A percentile compares a stretch with the other conserved stretches of the same genome.
These are phyloP conservation scores for Drosophila basisetae DNA, from an alignment of 2,888 invertebrate species.

Conservation along the genomic window DNA sequence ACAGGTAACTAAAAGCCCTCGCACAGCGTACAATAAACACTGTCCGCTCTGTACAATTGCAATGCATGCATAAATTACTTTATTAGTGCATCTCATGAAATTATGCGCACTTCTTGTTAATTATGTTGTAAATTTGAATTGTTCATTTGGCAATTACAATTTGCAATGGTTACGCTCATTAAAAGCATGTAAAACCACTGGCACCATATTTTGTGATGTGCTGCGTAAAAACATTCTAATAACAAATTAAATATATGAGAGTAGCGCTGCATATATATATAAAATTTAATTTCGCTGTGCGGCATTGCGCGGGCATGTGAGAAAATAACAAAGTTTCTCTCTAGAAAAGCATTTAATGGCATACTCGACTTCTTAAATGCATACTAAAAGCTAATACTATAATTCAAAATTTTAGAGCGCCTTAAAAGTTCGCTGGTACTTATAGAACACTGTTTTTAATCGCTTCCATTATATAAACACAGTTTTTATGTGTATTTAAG, in stretches of 20 bases:
- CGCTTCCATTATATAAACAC: neutral
- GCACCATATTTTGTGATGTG: conserved; percentile 46
- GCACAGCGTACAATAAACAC: neutral
- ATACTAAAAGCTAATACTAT: conserved; percentile 3
- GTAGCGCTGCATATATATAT: neutral
- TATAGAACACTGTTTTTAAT: neutral
- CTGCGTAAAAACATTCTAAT: conserved; percentile 38
- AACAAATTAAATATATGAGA: conserved; percentile 17
- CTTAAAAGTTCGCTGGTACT: neutral
- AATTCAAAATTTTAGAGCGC: neutral
- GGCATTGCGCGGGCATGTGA: neutral
- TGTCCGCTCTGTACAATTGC: neutral
- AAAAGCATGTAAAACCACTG: conserved; percentile 60
- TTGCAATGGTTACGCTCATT: conserved; percentile 52
- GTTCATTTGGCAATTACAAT: conserved; percentile 51
- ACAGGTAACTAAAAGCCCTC: conserved; percentile 19
- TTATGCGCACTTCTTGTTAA: conserved; percentile 45
- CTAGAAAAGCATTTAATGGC: neutral
- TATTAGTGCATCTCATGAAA: conserved; percentile 37
- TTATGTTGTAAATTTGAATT: conserved; percentile 56
- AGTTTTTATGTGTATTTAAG: neutral
- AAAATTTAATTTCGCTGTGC: neutral
- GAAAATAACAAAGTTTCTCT: conserved; percentile 3
- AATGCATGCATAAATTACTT: conserved; percentile 26
- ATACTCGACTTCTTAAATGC: conserved; percentile 1